Base-by-base conservation (phyloP, 1,140 invertebrate species). In the Papilio xuthus region DNA sequence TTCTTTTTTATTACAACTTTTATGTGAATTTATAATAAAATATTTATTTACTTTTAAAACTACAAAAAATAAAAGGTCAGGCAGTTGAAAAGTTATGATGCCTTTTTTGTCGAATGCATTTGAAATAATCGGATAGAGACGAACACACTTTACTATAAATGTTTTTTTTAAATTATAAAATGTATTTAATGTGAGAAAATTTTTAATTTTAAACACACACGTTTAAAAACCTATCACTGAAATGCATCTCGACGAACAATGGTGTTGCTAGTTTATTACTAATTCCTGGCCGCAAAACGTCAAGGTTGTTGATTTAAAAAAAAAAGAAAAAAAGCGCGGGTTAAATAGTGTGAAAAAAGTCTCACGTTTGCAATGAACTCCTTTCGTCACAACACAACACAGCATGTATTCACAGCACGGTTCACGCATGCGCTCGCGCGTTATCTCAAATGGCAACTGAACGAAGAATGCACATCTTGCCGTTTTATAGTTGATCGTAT, bases 371-470 rank as follows among this genome's bases (percentile, higher is more conserved):
- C 32, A 42, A 37, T 37, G 42, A 76, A 63, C 53, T 76, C 74
- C 74, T 76, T 60, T 76, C 47, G 23, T 13, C 74, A 76, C 74
- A 76, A 76, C 74, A 76, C 74, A 76, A 76, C 74, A 76, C 74
- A 60, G 26, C n/a, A 18, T 56, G 10, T 37, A 37, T 70, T 70
- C 73, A 75, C 73, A 75, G 50, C 50, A 75, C 71, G 44, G 67
- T 71, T n/a, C 73, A 23, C 50, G 37, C 73, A 75, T 37, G 73
- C 73, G 73, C 13, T 37, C 50, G 26, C 26, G 20, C 50, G 73
- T 42, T 53, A 75, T 47, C n/a, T 32, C 23, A 37, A 75, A 32
- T 75, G 47, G 44, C 26, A 56, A 75, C 73, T 75, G 73, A 75
- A 56, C 28, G 73, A 28, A 15, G 37, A 53, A 28, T 56, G 73